phyloP scores from a whole-genome alignment of 2,888 invertebrate genomes.

The Tetrapedia diversipes region DNA sequence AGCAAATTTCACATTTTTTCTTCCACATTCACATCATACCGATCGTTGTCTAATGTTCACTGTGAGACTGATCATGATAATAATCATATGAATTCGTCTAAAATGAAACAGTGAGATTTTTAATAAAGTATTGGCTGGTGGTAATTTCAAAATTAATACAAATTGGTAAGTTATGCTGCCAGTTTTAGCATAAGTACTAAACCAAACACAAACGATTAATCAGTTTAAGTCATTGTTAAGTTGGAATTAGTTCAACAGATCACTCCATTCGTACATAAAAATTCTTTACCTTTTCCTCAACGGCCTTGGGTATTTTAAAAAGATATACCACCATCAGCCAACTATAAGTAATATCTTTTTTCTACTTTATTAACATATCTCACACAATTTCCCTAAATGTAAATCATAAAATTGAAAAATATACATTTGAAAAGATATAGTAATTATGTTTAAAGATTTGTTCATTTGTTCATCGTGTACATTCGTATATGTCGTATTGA shows the following conservation, averaged over 20 bases:
- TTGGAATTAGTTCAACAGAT: conserved; percentile 73
- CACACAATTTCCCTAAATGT: conserved; percentile 71
- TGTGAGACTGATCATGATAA: conserved; percentile 13
- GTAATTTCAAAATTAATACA: conserved; percentile 59
- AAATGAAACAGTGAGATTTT: conserved; percentile 61
- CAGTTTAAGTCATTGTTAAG: conserved; percentile 73
- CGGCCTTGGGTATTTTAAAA: conserved; percentile 55
- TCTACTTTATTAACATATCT: conserved; percentile 78
- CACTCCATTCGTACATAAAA: conserved; percentile 75
- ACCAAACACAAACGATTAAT: conserved; percentile 74
- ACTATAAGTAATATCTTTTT: conserved; percentile 63
- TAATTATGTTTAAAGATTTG: conserved; percentile 28
- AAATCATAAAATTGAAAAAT: conserved; percentile 58
- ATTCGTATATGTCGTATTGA: conserved; percentile 29
- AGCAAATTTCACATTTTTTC: too few species aligned
- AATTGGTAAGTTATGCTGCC: conserved; percentile 57
- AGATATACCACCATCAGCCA: conserved; percentile 76
- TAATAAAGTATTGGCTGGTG: conserved; percentile 73
- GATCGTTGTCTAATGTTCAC: conserved; percentile 10
- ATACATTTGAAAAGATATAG: conserved; percentile 46
- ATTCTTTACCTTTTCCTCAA: conserved; percentile 73
- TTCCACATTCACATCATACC: too few species aligned
- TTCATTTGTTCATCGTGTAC: conserved; percentile 38
- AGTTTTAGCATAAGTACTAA: conserved; percentile 68
- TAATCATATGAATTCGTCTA: not conserved